These are phyloP conservation scores for Caenorhabditis becei DNA, from an alignment of 2,888 invertebrate species.

Conservation along the genomic window DNA sequence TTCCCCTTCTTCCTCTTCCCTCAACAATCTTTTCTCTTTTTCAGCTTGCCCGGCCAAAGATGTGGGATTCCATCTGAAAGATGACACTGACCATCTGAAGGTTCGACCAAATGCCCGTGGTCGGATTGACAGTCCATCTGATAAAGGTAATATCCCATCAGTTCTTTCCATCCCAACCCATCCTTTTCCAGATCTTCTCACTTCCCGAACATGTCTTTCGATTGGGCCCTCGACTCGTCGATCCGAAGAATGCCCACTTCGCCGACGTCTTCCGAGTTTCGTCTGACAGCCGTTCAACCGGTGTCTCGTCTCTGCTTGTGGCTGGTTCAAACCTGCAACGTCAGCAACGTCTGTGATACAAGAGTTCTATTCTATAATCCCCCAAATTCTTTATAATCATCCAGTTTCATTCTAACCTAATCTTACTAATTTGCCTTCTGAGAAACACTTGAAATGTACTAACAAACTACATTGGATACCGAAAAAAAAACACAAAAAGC, in stretches of 20 bases:
- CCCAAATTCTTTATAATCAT: not conserved
- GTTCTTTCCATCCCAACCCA: not conserved
- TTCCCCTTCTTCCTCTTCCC: slow-evolving; percentile 1
- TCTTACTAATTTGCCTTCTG: slow-evolving; percentile 1
- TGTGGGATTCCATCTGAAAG: slow-evolving; percentile 38
- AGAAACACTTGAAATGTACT: not conserved
- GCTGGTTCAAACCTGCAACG: slow-evolving; percentile 45
- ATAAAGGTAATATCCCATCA: slow-evolving; percentile 17
- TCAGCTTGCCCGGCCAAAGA: slow-evolving; percentile 43
- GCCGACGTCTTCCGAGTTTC: slow-evolving; percentile 16
- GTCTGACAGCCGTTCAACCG: slow-evolving; percentile 23
- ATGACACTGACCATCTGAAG: slow-evolving; percentile 8
- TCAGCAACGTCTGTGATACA: slow-evolving; percentile 58
- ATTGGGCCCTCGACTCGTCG: slow-evolving; percentile 31
- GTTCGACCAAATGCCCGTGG: slow-evolving; percentile 43
- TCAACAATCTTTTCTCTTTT: slow-evolving; percentile 4
- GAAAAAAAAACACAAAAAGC: slow-evolving; percentile 14
- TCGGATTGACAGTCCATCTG: slow-evolving; percentile 28
- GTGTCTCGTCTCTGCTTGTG: slow-evolving; percentile 25
- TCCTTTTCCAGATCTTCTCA: slow-evolving; percentile 19
- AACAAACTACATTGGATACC: slow-evolving; percentile 21
- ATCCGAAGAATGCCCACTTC: slow-evolving; percentile 34
- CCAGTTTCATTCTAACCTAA: not conserved
- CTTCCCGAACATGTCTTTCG: slow-evolving; percentile 31
- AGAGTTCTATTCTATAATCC: slow-evolving; percentile 14